Evolutionary conservation across 2,888 invertebrate genomes (phyloP), one percentile per base, ranked within the genome.

Genomic region (Diloba caeruleocephala): DNA sequence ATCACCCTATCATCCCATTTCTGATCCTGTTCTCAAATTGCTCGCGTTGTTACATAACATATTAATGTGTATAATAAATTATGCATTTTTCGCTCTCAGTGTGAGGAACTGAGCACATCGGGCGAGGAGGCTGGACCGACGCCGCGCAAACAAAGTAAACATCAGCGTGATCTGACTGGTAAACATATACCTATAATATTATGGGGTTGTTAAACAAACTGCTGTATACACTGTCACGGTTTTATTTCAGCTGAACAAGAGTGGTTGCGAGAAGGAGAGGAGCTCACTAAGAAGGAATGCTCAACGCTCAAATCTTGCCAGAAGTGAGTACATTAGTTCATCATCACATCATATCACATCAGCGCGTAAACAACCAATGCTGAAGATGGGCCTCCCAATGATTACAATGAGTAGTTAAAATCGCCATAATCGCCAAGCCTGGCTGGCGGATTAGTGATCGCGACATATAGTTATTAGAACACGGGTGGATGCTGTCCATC

Each of bases 91-190:
- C 15, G 14, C 9, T n/a, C 3, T 3, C 49, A 95, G 95, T 95
- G 94, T 58, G 97, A 97, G 78, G 94, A 93, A 66, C 74, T 94
- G 12, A 93, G 93, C 62, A 92, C 93, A 2, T 93, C 93, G 0
- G 94, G 93, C 5, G 94, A 93, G 61, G 94, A 94, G 55, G 92
- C 93, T 0, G 95, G 95, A 1, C 95, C 95, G 0, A 95, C 95
- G 8, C 95, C 95, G 1, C 89, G 95, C 31, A 95, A 95, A 81
- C 95, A 95, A 77, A 94, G 94, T 50, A 93, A 95, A 79, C 94
- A 93, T 66, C 93, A 93, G 68, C 86, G 90, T 5, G 89, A 93
- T 60, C 81, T 93, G 39, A 89, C 90, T 50, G 92, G 93, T 92
- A 79, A 74, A 66, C 58, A 60, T 53, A 45, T 42, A 62, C 45